A percentile compares a stretch with the other conserved stretches of the same genome.
phyloP scores from a whole-genome alignment of 2,888 invertebrate genomes.

The Leptinotarsa haldemani region DNA sequence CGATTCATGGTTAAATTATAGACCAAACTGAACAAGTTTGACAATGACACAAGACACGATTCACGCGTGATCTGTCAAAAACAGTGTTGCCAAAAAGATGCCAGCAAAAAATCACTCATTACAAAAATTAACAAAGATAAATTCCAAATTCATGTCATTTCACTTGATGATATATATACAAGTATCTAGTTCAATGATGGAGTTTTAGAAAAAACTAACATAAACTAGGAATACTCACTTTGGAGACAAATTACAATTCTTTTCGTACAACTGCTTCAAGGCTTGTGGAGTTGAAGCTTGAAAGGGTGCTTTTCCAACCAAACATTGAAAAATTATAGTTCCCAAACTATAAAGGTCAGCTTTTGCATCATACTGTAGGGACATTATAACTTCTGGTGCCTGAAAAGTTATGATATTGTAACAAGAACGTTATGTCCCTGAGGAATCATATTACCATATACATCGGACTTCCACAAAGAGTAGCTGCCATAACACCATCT shows the following conservation, averaged over 20 bases:
- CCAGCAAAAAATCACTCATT: no score
- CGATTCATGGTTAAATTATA: no score
- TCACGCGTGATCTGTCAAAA: no score
- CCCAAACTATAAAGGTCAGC: constrained; percentile 99
- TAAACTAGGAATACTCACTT: constrained; percentile 73
- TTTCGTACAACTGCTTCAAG: constrained; percentile 96
- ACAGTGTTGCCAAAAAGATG: no score
- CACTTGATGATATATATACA: no score
- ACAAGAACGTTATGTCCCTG: constrained; percentile 7
- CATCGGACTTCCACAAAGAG: constrained; percentile 99
- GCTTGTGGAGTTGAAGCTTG: constrained; percentile 98
- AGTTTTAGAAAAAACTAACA: neutral
- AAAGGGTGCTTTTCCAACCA: constrained; percentile 98
- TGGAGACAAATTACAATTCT: constrained; percentile 89
- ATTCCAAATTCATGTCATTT: no score
- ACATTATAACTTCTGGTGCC: constrained; percentile 99
- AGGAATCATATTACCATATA: constrained; percentile 84
- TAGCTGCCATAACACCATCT: constrained; percentile 99
- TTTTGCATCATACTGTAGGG: constrained; percentile 97
- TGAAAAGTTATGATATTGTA: constrained; percentile 60
- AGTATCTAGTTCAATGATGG: no score
- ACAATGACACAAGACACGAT: no score
- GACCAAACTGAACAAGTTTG: no score
- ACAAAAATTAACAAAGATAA: no score
- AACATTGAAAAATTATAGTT: constrained; percentile 89